Conservation (phyloP, 2,113 vertebrate genomes). For the Peucedramus taeniatus region DNA sequence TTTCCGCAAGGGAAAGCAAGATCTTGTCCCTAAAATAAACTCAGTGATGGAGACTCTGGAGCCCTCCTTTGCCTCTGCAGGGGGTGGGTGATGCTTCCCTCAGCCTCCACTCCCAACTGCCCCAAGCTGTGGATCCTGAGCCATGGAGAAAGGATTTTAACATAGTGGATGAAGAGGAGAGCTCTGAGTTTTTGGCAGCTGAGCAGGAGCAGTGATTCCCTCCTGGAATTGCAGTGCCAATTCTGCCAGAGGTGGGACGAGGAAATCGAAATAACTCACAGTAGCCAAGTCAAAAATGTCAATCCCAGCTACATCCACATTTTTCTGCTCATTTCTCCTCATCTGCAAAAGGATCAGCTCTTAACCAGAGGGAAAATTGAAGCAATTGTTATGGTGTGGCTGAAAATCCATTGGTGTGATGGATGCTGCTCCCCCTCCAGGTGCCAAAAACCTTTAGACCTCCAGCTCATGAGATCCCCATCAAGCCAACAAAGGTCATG, state of each 20-base stretch:
- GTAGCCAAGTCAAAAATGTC: neutral
- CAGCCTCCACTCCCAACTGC: neutral
- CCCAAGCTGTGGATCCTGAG: rapidly evolving
- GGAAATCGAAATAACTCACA: neutral
- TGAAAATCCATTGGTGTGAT: neutral
- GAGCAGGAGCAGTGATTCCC: neutral
- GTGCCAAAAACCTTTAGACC: neutral
- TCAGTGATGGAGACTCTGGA: neutral
- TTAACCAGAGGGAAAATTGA: neutral
- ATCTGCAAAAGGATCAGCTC: neutral
- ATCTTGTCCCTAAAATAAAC: neutral
- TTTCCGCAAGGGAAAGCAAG: neutral
- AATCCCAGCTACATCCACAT: rapidly evolving
- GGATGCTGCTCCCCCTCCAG: neutral
- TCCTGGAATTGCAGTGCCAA: neutral
- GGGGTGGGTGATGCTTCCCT: neutral
- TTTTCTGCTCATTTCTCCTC: neutral
- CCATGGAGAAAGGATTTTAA: rapidly evolving
- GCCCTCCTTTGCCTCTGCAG: neutral
- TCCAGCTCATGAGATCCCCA: neutral
- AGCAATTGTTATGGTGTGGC: neutral
- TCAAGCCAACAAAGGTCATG: neutral
- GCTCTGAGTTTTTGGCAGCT: neutral
- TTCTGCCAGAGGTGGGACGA: neutral
- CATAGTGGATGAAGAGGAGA: rapidly evolving